A percentile compares a stretch with the other conserved stretches of the same genome.
Conservation (phyloP, 2,888 invertebrate genomes). For the Acanthosepion esculentum region DNA sequence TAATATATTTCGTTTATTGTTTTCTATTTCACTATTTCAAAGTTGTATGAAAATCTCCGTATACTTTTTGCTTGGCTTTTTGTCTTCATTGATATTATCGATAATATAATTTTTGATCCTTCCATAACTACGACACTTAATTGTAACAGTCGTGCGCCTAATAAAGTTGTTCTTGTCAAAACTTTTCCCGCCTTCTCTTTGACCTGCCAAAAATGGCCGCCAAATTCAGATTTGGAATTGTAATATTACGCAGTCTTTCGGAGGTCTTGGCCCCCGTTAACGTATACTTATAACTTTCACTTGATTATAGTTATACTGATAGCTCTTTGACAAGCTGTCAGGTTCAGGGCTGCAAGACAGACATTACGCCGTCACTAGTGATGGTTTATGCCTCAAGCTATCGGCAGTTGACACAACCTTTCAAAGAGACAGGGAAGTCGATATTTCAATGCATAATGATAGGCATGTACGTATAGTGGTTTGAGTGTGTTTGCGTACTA, state of each 20-base stretch:
- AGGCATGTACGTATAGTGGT: not conserved
- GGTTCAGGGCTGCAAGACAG: not conserved
- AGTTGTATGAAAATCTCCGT: no score
- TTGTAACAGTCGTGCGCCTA: not conserved
- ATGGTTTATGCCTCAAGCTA: not conserved
- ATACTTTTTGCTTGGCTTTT: no score
- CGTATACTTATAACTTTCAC: not conserved
- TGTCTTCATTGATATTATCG: not conserved
- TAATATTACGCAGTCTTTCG: not conserved
- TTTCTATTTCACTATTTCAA: no score
- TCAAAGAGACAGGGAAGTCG: not conserved
- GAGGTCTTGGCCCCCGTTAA: not conserved
- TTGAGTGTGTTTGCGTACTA: not conserved
- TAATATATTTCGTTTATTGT: no score
- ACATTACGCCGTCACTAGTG: not conserved
- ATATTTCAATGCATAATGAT: not conserved
- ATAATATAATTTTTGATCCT: not conserved
- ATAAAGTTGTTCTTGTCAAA: no score
- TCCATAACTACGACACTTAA: not conserved
- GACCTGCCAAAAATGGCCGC: slow-evolving; percentile 8
- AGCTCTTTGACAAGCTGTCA: not conserved
- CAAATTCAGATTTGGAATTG: not conserved
- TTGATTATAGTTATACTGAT: slow-evolving; percentile 33
- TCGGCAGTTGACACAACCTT: slow-evolving; percentile 1
- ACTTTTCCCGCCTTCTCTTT: not conserved